Evolutionary conservation across 2,797 vertebrate genomes (phyloP), one percentile per base, ranked within the genome.

Genomic region (Harpagifer antarcticus): DNA sequence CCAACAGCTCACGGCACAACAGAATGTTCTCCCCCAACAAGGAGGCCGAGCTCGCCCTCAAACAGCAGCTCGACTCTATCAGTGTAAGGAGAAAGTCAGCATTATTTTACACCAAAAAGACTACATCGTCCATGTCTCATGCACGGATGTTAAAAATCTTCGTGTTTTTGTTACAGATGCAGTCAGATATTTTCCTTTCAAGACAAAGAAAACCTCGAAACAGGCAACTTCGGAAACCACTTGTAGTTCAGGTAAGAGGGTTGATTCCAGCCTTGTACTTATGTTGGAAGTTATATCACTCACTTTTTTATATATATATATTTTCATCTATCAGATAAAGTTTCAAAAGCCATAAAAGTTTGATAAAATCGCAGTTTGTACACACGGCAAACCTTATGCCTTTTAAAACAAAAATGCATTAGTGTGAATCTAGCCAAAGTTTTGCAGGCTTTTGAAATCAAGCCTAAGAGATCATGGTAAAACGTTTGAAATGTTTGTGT

Each of bases 11-110:
- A 0, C 95, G 98, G 3, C 97, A 99, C 1, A 96, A 95, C 74
- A 94, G 97, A 78, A 95, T 98, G 90, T 98, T 98, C 85, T 96
- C 97, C 40, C 98, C 97, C 33, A 98, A 95, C 92, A 99, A 98
- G 79, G 98, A 99, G 17, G 95, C 96, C 0, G 97, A 99, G 76
- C 90, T 97, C 17, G 95, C 96, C 52, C 95, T 99, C 83, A 95
- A 96, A 53, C 98, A 99, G 93, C 97, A 99, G 88, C 94, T 99
- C 11, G 97, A 97, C 91, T 97, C 98, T 1, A 97, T 99, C 92
- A 97, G 96, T 31, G 98, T 99, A 88, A 97, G 91, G 10, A 45
- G 45, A 27, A 33, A 7, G 1, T 23, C n/a, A 1, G 47, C 23
- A 12, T 19, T 40, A 45, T 40, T 53, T 11, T 40, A 54, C n/a